Conservation (phyloP, 2,113 vertebrate species). For the Atherinomorus stipes region DNA sequence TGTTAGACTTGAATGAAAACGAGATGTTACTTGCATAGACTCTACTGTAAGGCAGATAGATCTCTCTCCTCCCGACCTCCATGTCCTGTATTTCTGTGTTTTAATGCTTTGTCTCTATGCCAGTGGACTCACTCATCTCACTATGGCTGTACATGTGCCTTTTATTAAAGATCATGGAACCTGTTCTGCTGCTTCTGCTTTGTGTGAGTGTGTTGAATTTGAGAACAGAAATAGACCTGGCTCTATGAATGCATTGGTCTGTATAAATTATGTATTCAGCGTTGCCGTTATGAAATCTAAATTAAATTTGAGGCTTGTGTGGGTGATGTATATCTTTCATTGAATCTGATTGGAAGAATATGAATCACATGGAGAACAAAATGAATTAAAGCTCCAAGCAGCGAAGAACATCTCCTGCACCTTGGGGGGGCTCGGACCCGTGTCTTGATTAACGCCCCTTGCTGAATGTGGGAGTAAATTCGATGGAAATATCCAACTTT, state of each 20-base stretch:
- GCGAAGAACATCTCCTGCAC: too few species aligned
- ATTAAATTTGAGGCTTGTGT: conserved; percentile 51
- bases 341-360: conserved; percentile 39
- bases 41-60: conserved; percentile 77
- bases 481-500: too few species aligned
- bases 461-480: too few species aligned
- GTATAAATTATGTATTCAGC: conserved; percentile 54
- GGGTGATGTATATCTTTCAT: conserved; percentile 63
- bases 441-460: too few species aligned
- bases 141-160: conserved; percentile 85
- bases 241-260: conserved; percentile 18
- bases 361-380: conserved; percentile 49
- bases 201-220: conserved; percentile 5
- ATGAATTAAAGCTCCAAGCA: conserved; percentile 20
- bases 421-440: too few species aligned
- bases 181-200: conserved; percentile 46
- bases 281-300: conserved; percentile 56
- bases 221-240: conserved; percentile 28
- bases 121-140: conserved; percentile 82
- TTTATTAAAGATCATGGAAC: conserved; percentile 84
- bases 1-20: conserved; percentile 76
- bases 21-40: conserved; percentile 73
- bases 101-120: conserved; percentile 79
- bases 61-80: conserved; percentile 79
- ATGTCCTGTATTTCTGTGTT: conserved; percentile 80